Conservation (phyloP, 1,140 invertebrate species). For the Thereuonema tuberculata region DNA sequence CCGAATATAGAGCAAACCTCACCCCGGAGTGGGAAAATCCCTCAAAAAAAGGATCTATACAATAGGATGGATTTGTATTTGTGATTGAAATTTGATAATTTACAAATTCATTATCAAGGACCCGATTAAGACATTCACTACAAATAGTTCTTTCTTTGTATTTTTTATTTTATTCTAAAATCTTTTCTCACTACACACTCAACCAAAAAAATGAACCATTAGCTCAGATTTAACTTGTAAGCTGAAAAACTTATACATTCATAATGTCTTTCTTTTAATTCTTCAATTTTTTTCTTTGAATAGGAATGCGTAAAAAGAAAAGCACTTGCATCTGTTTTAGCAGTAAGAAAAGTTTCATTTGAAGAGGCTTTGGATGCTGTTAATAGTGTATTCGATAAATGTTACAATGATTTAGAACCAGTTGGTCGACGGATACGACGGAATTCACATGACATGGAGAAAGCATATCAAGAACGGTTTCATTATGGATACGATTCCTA, state of each 20-base stretch:
- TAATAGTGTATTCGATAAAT: conserved; percentile 77
- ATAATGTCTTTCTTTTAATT: conserved; percentile 3
- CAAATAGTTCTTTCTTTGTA: no score
- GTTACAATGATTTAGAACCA: conserved; percentile 87
- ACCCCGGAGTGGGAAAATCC: no score
- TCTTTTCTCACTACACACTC: neutral
- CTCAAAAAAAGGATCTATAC: no score
- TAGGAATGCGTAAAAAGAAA: conserved; percentile 81
- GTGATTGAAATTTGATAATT: no score
- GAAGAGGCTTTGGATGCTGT: conserved; percentile 59
- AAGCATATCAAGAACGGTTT: conserved; percentile 57
- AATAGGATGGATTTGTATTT: no score
- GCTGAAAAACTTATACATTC: no score
- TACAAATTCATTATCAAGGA: no score
- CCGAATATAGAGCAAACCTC: no score
- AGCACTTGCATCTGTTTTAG: conserved; percentile 64
- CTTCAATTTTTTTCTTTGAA: conserved; percentile 27
- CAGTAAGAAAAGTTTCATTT: conserved; percentile 56
- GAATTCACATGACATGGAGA: conserved; percentile 57
- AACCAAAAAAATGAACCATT: no score
- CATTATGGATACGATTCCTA: conserved; percentile 75
- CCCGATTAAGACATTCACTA: no score
- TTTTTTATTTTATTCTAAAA: neutral
- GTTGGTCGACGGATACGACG: conserved; percentile 66
- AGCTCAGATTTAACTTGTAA: no score